A percentile compares a stretch with the other conserved stretches of the same genome.
Evolutionary conservation across 37 sponge, comb jelly and placozoan species (phyloP).

Genomic region (Amphimedon queenslandica): DNA sequence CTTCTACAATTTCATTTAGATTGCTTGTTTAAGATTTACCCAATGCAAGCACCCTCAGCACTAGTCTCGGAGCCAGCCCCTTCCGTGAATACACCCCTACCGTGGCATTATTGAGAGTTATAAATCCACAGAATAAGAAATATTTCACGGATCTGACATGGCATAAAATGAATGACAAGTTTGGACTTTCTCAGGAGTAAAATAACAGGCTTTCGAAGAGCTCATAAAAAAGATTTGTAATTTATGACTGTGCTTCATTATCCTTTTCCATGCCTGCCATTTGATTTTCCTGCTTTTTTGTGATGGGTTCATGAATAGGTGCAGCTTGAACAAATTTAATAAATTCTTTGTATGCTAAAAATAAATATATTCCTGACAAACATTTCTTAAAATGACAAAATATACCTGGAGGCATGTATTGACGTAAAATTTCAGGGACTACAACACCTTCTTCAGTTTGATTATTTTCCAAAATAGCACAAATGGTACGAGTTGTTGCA

Average conservation of each 20-base stretch:
- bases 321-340: slow-evolving; percentile 91
- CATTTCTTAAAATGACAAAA: too few relatives aligned
- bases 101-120: too few relatives aligned
- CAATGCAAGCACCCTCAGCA: slow-evolving; percentile 91
- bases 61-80: too few relatives aligned
- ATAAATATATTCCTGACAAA: too few relatives aligned
- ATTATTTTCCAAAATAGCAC: slow-evolving; percentile 95
- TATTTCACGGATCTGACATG: too few relatives aligned
- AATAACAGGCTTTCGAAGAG: too few relatives aligned
- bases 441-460: slow-evolving; percentile 92
- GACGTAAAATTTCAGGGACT: slow-evolving; percentile 81
- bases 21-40: slow-evolving; percentile 87
- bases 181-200: too few relatives aligned
- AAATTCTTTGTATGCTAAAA: slow-evolving; percentile 18
- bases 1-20: slow-evolving; percentile 34
- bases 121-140: too few relatives aligned
- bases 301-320: slow-evolving; percentile 70
- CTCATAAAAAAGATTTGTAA: too few relatives aligned
- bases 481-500: slow-evolving; percentile 95
- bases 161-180: too few relatives aligned
- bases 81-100: too few relatives aligned
- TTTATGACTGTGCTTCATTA: too few relatives aligned
- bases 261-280: slow-evolving; percentile 7
- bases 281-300: slow-evolving; percentile 74
- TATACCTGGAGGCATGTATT: slow-evolving; percentile 82